Conservation (phyloP, 2,797 vertebrate species). For the Echeneis naucrates region DNA sequence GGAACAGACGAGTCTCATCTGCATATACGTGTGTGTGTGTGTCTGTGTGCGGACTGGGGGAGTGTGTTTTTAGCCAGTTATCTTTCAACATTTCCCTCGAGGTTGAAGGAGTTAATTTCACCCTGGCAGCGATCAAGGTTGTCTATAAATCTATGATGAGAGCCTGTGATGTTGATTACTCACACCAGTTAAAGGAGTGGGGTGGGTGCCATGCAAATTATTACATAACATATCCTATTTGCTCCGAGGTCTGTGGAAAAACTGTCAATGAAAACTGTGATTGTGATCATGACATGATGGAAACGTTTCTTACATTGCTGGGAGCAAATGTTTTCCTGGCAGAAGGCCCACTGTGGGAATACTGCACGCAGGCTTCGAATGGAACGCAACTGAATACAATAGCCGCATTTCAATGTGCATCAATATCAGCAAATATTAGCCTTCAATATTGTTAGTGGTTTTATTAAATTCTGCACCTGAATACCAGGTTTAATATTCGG, state of each 20-base stretch:
- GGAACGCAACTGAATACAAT: not conserved
- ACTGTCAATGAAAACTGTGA: conserved; percentile 56
- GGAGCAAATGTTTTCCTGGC: too few species aligned
- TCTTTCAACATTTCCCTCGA: conserved; percentile 50
- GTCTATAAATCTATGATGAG: conserved; percentile 72
- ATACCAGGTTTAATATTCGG: conserved; percentile 23
- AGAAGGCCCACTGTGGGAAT: too few species aligned
- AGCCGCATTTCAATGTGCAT: not conserved
- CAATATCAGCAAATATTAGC: not conserved
- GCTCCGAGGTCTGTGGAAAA: conserved; percentile 26
- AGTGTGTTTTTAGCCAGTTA: conserved; percentile 36
- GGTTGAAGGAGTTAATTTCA: conserved; percentile 70
- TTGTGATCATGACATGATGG: not conserved
- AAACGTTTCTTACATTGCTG: not conserved
- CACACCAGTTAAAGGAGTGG: conserved; percentile 56
- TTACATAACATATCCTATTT: conserved; percentile 60
- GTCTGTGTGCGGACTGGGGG: conserved; percentile 10
- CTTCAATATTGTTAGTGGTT: not conserved
- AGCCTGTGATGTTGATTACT: conserved; percentile 67
- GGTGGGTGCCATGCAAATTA: conserved; percentile 48
- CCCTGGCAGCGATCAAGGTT: conserved; percentile 57
- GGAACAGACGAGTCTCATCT: conserved; percentile 72
- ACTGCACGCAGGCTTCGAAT: not conserved
- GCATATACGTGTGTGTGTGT: conserved; percentile 47
- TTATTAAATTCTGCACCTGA: not conserved